phyloP scores from a whole-genome alignment of 2,888 invertebrate genomes.

The Hydrotaea cyrtoneurina region DNA sequence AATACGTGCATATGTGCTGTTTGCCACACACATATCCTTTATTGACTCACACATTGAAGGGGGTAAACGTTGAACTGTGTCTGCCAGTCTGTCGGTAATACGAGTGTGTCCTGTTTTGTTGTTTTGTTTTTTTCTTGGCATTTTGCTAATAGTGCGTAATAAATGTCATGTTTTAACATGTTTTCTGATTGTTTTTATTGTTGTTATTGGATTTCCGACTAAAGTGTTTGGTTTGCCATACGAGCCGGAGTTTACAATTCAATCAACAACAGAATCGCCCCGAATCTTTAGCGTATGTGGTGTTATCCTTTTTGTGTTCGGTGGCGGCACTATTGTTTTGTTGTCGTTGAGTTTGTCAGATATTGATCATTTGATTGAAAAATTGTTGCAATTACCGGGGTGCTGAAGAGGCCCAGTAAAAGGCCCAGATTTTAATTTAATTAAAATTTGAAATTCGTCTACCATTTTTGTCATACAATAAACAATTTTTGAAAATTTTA shows the following conservation, averaged over 20 bases:
- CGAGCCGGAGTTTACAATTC: conserved; percentile 17
- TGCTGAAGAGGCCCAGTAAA: background rate
- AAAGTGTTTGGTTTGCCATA: conserved; percentile 56
- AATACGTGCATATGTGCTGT: conserved; percentile 18
- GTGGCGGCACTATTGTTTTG: conserved; percentile 41
- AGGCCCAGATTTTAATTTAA: background rate
- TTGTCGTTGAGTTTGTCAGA: conserved; percentile 68
- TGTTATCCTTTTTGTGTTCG: conserved; percentile 12
- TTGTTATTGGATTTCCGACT: conserved; percentile 56
- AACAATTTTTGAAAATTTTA: too few species aligned
- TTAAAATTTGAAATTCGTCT: too few species aligned
- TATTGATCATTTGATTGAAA: conserved; percentile 75
- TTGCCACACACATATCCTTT: conserved; percentile 34
- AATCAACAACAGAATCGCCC: background rate
- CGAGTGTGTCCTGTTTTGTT: conserved; percentile 2
- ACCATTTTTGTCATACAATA: too few species aligned
- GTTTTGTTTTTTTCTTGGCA: conserved; percentile 26
- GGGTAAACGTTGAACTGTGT: conserved; percentile 40
- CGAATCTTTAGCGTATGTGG: conserved; percentile 8
- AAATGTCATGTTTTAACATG: conserved; percentile 66
- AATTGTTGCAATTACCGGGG: conserved; percentile 54
- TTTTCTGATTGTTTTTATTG: conserved; percentile 70
- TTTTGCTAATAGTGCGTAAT: conserved; percentile 68
- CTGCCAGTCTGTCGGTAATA: background rate
- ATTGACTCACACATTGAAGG: conserved; percentile 50